A percentile compares a stretch with the other conserved stretches of the same genome.
Conservation (phyloP, 1,140 invertebrate genomes). For the Drosophila fuyamai region DNA sequence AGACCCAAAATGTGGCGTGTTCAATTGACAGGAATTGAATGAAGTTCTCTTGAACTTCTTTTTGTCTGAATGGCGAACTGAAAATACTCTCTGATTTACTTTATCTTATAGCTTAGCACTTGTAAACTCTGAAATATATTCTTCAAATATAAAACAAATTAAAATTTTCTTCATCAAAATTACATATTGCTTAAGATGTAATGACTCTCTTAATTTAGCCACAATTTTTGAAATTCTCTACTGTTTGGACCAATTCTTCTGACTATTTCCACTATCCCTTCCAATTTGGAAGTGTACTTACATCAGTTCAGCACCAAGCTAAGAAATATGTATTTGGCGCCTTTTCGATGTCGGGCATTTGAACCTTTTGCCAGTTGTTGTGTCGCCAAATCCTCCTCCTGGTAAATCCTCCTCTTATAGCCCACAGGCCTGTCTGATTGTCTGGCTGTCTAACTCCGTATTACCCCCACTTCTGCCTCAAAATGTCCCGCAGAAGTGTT, state of each 20-base stretch:
- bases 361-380: conserved; percentile 30
- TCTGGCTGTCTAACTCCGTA: conserved; percentile 43
- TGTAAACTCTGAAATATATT: too few relatives aligned
- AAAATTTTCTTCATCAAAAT: too few relatives aligned
- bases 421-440: conserved; percentile 62
- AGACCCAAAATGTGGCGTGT: conserved; percentile 34
- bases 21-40: conserved; percentile 44
- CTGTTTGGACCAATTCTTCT: not conserved
- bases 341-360: conserved; percentile 37
- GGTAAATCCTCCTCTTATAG: conserved; percentile 25
- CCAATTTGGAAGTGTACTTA: conserved; percentile 10
- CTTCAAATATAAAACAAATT: too few relatives aligned
- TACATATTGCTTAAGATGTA: too few relatives aligned
- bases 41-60: conserved; percentile 13
- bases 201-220: too few relatives aligned
- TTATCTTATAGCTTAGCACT: too few relatives aligned
- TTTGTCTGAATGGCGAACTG: not conserved
- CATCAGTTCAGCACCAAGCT: not conserved
- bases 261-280: not conserved
- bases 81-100: conserved; percentile 4
- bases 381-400: conserved; percentile 22
- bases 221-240: too few relatives aligned
- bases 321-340: conserved; percentile 27
- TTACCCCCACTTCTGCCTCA: not conserved
- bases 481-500: conserved; percentile 52